Evolutionary conservation across 2,888 invertebrate genomes (phyloP), one percentile per base, ranked within the genome.

Genomic region (Hoplodrina ambigua): DNA sequence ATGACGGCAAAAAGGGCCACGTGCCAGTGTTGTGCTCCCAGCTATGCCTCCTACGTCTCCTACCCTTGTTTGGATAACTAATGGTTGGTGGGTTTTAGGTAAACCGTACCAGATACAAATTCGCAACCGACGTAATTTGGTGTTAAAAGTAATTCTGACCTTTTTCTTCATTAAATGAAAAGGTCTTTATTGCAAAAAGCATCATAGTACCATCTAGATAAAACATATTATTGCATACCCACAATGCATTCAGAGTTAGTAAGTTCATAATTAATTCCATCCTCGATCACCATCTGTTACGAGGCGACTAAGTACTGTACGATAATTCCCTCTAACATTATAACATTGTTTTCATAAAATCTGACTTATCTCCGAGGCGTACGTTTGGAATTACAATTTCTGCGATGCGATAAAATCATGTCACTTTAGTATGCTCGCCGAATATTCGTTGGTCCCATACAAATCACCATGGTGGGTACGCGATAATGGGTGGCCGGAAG

Each of bases 401-500:
- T 19, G 49, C 46, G 52, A 20, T 53, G 65, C 75, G 66, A 76
- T 78, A 75, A 69, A 61, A 76, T 68, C 58, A 69, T 64, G 53
- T 72, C 67, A 73, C 57, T 61, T 83, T 80, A 69, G 75, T 80
- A 83, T 82, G 80, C 78, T 44, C 67, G 17, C 19, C 72, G 69
- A 72, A 78, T 80, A 72, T 69, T 69, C 63, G 53, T 59, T 64
- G 62, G 72, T 75, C 72, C 65, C 78, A 71, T 69, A 67, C 79
- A 58, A 81, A 79, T 83, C 82, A 74, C 70, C 72, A 78, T 78
- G 65, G 80, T 61, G 54, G 78, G 60, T 50, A 55, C 30, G 41
- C 54, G 64, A 76, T 79, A 81, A 82, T 82, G 72, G 71, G 50
- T 58, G 66, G 54, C 72, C 83, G 79, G 83, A 83, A 75, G 77